phyloP scores from a whole-genome alignment of 2,888 invertebrate species.

The Meiosimyza decipiens region DNA sequence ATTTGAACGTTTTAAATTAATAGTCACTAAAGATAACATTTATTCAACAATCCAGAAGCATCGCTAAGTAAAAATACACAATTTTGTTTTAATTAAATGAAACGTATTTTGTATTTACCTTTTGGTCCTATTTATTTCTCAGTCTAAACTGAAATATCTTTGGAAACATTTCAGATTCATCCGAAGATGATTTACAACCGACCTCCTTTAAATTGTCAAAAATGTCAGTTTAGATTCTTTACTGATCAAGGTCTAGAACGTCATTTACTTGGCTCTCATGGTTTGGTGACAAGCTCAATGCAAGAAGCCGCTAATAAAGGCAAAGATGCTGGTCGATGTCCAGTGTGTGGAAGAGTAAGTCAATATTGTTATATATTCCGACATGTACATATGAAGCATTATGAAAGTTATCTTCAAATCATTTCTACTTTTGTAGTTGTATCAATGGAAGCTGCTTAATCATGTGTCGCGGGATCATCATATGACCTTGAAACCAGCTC shows the following conservation, averaged over 20 bases:
- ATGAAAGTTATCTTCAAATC: constrained; percentile 9
- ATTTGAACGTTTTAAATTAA: not conserved
- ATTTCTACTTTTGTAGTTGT: constrained; percentile 73
- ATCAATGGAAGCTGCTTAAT: constrained; percentile 91
- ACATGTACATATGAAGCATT: not conserved
- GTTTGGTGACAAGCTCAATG: constrained; percentile 95
- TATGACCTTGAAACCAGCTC: constrained; percentile 91
- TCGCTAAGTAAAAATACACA: too few relatives aligned
- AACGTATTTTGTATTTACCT: not conserved
- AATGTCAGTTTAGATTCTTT: constrained; percentile 96
- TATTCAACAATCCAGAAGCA: not conserved
- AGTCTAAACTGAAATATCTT: too few relatives aligned
- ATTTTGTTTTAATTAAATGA: too few relatives aligned
- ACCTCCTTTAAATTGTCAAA: constrained; percentile 95
- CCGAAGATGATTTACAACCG: constrained; percentile 95
- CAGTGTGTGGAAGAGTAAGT: constrained; percentile 91
- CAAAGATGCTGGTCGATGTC: constrained; percentile 93
- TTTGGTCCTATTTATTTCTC: not conserved
- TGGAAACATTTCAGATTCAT: constrained; percentile 72
- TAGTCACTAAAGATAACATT: constrained; percentile 1
- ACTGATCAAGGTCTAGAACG: constrained; percentile 96
- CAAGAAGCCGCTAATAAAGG: constrained; percentile 95
- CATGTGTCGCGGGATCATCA: constrained; percentile 94
- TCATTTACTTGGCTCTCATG: constrained; percentile 93
- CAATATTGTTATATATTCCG: too few relatives aligned